Base-by-base conservation (phyloP, 1,140 invertebrate genomes). In the Bombus ignitus region DNA sequence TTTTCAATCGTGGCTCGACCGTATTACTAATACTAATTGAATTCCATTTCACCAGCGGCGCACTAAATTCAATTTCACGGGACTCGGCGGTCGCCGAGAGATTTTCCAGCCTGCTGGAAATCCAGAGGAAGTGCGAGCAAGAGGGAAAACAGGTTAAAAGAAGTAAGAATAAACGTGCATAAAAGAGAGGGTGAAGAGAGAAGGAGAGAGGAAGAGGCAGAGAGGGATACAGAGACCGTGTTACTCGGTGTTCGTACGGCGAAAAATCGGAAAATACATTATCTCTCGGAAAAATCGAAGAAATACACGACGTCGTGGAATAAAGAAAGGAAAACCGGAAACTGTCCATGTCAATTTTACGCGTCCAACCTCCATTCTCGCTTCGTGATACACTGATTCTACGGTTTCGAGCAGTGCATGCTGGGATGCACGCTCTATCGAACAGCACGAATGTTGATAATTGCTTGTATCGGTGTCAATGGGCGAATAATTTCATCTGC, bases 11-110 rank as follows among this genome's bases (percentile, higher is more conserved):
- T 72, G 72, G 62, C 66, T 42, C 86, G 62, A 65, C 82, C 77
- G 79, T 90, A 90, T 90, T 90, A 90, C 88, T 90, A 90, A 90
- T 90, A 53, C 47, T 53, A 90, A 90, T 90, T 90, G 88, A 90
- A 90, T 90, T 90, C 86, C 83, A 85, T 91, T 91, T 89, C 88
- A 90, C 83, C 79, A 78, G 77, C 57, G 76, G 86, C 83, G 79
- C 81, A 73, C 76, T 68, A 91, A 89, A 92, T 92, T 89, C 85
- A 91, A 90, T 91, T 91, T 89, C 80, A 25, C 47, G 28, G 44
- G 78, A 62, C 87, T 82, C 73, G 86, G 74, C 80, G 89, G 71
- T 72, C 88, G 77, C 76, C 65, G 15, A 15, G 77, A 87, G 74
- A 83, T 89, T 89, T 88, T 86, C 78, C 66, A 84, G 71, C 59